Evolutionary conservation across 2,113 vertebrate species (phyloP).

Genomic region (Bungarus multicinctus): DNA sequence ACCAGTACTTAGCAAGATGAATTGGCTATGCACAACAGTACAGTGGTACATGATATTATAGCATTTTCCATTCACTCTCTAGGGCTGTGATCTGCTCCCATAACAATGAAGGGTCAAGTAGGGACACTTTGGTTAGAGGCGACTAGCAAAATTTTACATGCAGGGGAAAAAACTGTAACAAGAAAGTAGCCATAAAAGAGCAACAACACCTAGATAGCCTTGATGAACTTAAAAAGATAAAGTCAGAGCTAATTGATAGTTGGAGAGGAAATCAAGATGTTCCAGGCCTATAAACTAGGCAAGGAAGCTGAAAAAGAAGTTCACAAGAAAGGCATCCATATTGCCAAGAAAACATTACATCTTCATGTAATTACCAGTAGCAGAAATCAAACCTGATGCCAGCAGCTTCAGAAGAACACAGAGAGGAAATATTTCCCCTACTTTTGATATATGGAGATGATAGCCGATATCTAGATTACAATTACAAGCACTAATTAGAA

Average conservation of each 20-base stretch:
- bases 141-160: background rate
- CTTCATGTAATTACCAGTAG: background rate
- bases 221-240: background rate
- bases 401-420: background rate
- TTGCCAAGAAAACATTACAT: background rate
- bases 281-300: background rate
- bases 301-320: background rate
- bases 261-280: background rate
- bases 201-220: background rate
- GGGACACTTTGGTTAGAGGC: background rate
- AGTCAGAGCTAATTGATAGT: background rate
- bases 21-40: no score
- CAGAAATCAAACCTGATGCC: background rate
- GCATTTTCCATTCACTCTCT: background rate
- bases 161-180: background rate
- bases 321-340: background rate
- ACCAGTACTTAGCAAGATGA: background rate
- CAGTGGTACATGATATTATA: background rate
- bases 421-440: background rate
- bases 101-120: constrained; percentile 3
- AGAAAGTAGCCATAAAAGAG: background rate
- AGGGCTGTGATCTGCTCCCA: background rate
- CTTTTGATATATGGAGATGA: background rate
- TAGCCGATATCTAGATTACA: background rate
- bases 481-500: background rate